Evolutionary conservation across 2,113 vertebrate species (phyloP), one percentile per base, ranked within the genome.

Genomic region (Tenebrosternarchus preto): DNA sequence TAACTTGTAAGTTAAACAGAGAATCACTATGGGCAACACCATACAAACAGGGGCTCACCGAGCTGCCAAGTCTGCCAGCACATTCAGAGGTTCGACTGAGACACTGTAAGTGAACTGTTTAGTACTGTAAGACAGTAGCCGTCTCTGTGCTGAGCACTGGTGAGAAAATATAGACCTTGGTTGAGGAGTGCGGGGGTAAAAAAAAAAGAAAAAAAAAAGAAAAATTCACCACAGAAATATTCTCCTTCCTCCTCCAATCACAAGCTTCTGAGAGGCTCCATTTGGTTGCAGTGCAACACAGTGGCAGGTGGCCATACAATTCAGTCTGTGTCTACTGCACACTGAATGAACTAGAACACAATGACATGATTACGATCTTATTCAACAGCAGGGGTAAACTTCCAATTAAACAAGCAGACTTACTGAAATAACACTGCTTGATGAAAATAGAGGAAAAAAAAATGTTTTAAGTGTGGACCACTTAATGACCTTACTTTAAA

Each of bases 231-330:
- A 82, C 76, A 73, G 56, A 83, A 74, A 57, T 39, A 84, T 57
- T 66, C 71, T 75, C 66, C 60, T 63, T n/a, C 67, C 60, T 85
- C 66, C 73, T 83, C 68, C 81, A 80, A 80, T 85, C 78, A 83
- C 77, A 81, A 69, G 69, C 78, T 81, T 78, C 76, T 71, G 27
- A 71, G 66, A 78, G n/a, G 73, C 74, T 82, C 78, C 75, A 81
- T 75, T 83, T 83, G 84, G 82, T 85, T 36, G 55, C 78, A 55
- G 84, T 83, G 78, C 84, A 81, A 78, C 75, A 83, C 84, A 78
- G 84, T 81, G 76, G 84, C 84, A 86, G 84, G 84, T 86, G 84
- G 84, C 82, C 33, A 74, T 78, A 86, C 82, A 84, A 82, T 84
- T 78, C 76, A 83, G 79, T 68, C 79, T 81, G 84, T 82, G 82